phyloP scores from a whole-genome alignment of 2,113 vertebrate genomes.

The Pygoscelis adeliae region DNA sequence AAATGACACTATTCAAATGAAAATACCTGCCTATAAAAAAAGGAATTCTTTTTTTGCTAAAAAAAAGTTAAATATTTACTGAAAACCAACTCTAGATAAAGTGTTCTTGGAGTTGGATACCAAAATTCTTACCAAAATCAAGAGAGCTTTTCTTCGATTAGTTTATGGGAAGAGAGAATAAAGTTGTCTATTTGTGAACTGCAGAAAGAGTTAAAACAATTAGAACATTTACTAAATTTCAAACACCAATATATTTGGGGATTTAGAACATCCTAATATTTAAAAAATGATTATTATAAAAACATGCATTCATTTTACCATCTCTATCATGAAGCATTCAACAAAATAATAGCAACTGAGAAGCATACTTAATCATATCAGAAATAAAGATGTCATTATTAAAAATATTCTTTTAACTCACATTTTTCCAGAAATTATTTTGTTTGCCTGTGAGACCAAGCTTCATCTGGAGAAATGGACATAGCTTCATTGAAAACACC shows the following conservation, averaged over 20 bases:
- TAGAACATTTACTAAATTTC: neutral
- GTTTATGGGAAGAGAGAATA: neutral
- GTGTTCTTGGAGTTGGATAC: neutral
- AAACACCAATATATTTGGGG: neutral
- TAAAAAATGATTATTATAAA: neutral
- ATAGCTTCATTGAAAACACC: neutral
- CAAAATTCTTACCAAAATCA: neutral
- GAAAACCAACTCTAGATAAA: neutral
- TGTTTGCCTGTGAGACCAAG: neutral
- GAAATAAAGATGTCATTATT: neutral
- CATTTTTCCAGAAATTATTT: neutral
- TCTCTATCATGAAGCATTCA: neutral
- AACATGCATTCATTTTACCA: neutral
- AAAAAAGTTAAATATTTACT: neutral
- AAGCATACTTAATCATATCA: neutral
- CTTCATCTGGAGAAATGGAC: neutral
- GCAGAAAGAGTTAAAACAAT: neutral
- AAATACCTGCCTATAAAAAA: neutral
- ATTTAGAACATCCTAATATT: neutral
- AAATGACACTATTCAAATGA: neutral
- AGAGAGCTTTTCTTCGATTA: neutral
- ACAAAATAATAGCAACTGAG: neutral
- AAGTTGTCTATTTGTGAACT: neutral
- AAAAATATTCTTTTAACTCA: neutral
- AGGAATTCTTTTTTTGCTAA: accelerated